Percentiles rank a stretch among this genome's conserved stretches.
Evolutionary conservation across 2,113 vertebrate species (phyloP).

Genomic region (Todiramphus chloris): DNA sequence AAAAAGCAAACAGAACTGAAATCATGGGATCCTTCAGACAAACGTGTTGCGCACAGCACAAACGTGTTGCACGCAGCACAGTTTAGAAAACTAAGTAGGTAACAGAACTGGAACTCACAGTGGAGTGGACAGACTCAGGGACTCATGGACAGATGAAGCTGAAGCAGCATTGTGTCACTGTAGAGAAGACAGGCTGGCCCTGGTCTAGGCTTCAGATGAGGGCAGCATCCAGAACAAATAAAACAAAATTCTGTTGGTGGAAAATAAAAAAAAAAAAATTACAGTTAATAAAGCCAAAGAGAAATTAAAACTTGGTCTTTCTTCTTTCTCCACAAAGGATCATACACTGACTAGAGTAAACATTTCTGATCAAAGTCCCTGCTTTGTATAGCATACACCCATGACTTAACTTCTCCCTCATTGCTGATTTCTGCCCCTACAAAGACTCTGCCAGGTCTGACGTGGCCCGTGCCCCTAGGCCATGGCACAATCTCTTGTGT

Average conservation of each 20-base stretch:
- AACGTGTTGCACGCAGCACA: too few relatives aligned
- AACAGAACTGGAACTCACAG: not conserved
- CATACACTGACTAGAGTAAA: not conserved
- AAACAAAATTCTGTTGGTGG: not conserved
- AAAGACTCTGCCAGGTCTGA: not conserved
- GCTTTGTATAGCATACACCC: not conserved
- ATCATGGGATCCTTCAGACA: not conserved
- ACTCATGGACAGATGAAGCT: not conserved
- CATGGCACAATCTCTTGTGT: not conserved
- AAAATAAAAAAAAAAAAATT: not conserved
- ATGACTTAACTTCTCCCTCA: not conserved
- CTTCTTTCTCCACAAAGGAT: not conserved
- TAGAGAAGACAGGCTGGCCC: not conserved
- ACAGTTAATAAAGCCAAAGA: not conserved
- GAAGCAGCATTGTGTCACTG: not conserved
- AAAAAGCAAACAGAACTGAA: not conserved
- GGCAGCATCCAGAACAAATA: not conserved
- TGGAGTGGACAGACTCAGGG: accelerated
- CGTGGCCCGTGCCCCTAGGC: accelerated
- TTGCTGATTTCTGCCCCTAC: not conserved
- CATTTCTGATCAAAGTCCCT: not conserved
- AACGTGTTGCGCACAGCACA: not conserved
- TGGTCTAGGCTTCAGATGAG: not conserved
- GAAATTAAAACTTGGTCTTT: not conserved
- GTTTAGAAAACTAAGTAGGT: not conserved